A percentile compares a stretch with the other conserved stretches of the same genome.
phyloP scores from a whole-genome alignment of 1,140 invertebrate species.

The Ganaspis sp. region DNA sequence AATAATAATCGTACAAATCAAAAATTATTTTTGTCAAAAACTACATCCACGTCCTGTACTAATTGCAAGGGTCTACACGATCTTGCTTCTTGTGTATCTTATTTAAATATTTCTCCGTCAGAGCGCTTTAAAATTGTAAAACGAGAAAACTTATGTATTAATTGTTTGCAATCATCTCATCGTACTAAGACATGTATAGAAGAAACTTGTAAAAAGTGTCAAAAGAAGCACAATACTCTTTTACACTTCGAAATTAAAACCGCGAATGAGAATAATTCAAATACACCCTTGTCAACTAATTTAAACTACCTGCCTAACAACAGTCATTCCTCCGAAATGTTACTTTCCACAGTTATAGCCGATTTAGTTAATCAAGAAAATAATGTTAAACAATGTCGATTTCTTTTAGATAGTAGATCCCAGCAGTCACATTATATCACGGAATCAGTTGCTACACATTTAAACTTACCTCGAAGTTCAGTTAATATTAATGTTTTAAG shows the following conservation, averaged over 20 bases:
- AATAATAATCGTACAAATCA: too few species aligned
- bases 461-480: background rate
- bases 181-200: too few species aligned
- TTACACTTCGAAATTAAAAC: background rate
- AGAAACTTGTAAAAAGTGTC: too few species aligned
- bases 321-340: background rate
- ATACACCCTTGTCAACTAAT: background rate
- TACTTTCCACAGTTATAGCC: constrained; percentile 1
- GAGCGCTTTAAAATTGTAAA: too few species aligned
- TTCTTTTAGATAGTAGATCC: constrained; percentile 13
- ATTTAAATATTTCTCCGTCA: too few species aligned
- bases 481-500: background rate
- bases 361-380: background rate
- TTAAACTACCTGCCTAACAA: background rate
- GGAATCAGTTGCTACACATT: background rate
- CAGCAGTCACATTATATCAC: constrained; percentile 12
- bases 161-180: too few species aligned
- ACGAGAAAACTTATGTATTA: too few species aligned
- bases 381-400: constrained; percentile 8
- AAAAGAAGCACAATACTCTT: too few species aligned
- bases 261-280: background rate
- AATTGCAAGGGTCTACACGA: too few species aligned
- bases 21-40: too few species aligned
- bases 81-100: too few species aligned
- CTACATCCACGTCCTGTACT: too few species aligned